A percentile compares a stretch with the other conserved stretches of the same genome.
These are phyloP conservation scores for Philopotamus ludificatus DNA, from an alignment of 1,140 invertebrate genomes.

Conservation along the genomic window DNA sequence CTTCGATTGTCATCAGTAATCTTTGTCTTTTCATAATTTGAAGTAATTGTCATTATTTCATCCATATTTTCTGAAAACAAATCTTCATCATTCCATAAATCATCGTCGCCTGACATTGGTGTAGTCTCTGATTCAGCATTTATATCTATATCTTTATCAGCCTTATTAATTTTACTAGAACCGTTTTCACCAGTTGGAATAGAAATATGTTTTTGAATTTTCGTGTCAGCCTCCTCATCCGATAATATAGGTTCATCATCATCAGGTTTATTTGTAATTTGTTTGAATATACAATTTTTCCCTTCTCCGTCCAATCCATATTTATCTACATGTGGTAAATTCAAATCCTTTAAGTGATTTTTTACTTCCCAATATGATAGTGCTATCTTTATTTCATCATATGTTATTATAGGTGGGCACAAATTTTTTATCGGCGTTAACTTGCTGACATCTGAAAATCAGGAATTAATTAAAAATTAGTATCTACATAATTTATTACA, in stretches of 20 bases:
- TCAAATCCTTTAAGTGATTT: conserved; percentile 26
- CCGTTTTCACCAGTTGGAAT: not conserved
- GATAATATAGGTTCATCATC: not conserved
- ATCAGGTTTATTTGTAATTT: not conserved
- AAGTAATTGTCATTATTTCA: not conserved
- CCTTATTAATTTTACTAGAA: not conserved
- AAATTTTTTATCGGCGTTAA: conserved; percentile 31
- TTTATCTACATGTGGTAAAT: conserved; percentile 26
- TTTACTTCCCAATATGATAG: conserved; percentile 31
- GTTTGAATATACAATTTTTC: conserved; percentile 6
- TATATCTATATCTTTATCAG: not conserved
- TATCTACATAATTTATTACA: too few relatives aligned
- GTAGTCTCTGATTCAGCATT: not conserved
- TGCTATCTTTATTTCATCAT: conserved; percentile 30
- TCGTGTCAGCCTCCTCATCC: not conserved
- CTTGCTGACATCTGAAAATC: conserved; percentile 32
- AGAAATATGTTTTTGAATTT: not conserved
- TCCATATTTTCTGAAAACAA: not conserved
- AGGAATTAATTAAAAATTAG: too few relatives aligned
- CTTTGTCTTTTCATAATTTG: not conserved
- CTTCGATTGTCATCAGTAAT: not conserved
- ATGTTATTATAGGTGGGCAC: conserved; percentile 25
- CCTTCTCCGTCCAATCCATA: conserved; percentile 13
- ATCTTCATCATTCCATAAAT: not conserved
- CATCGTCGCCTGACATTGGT: not conserved